Conservation (phyloP, 1,140 invertebrate genomes). For the Gonatopus flavifemur region DNA sequence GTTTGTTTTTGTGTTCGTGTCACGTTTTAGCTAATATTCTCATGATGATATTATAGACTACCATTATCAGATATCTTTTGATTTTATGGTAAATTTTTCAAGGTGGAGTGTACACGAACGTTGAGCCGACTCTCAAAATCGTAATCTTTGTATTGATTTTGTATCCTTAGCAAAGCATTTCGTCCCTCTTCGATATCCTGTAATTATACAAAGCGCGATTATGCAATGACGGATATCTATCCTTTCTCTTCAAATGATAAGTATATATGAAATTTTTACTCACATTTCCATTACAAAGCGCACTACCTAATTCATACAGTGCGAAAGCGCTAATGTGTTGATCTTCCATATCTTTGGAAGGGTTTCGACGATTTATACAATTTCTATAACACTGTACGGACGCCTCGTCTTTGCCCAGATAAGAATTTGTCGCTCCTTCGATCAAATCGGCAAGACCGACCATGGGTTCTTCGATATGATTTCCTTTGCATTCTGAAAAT, state of each 20-base stretch:
- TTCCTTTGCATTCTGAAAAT: slow-evolving; percentile 47
- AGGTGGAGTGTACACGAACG: slow-evolving; percentile 64
- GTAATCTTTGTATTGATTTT: slow-evolving; percentile 65
- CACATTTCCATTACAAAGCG: slow-evolving; percentile 59
- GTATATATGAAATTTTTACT: no score
- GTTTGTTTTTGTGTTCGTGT: no score
- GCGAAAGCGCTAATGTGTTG: slow-evolving; percentile 70
- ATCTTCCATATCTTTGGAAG: slow-evolving; percentile 55
- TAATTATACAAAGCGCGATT: no score
- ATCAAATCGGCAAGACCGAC: slow-evolving; percentile 61
- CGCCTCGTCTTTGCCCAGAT: slow-evolving; percentile 53
- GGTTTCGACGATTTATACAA: slow-evolving; percentile 53
- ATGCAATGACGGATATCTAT: no score
- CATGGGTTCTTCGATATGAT: slow-evolving; percentile 58
- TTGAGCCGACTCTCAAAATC: slow-evolving; percentile 70
- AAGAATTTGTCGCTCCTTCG: slow-evolving; percentile 56
- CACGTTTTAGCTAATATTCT: no score
- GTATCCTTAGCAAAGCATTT: slow-evolving; percentile 53
- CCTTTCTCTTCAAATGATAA: no score
- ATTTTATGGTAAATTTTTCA: slow-evolving; percentile 55
- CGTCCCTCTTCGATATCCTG: slow-evolving; percentile 62
- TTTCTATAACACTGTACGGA: slow-evolving; percentile 58
- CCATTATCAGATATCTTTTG: no score
- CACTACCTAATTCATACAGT: slow-evolving; percentile 66
- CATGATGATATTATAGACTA: no score